Evolutionary conservation across 2,797 vertebrate species (phyloP), one percentile per base, ranked within the genome.

Genomic region (Otolemur crassicaudatus): DNA sequence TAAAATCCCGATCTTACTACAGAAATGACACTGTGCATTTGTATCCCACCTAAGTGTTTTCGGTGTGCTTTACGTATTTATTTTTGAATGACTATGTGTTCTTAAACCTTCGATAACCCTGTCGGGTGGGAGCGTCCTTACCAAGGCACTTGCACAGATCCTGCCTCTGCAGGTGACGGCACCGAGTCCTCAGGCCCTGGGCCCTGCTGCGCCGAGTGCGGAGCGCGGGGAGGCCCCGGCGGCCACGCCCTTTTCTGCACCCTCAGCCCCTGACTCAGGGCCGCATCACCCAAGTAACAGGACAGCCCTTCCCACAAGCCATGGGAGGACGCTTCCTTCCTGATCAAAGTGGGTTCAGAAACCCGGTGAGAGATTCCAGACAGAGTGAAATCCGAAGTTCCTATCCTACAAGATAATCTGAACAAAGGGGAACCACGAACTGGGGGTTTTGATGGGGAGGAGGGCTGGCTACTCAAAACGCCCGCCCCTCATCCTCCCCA

Each of bases 211-310:
- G 6, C 3, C 31, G n/a, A 65, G 76, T 4, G 25, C 49, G 4
- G 49, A 53, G 49, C 49, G 70, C 69, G 60, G 25, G 61, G 56
- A 9, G 9, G 77, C 53, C 58, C 25, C 0, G 20, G 46, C n/a
- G 27, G 40, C 93, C 93, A 79, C 87, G 27, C 95, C 97, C 96
- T 95, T 90, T 40, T 93, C 91, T 56, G 49, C 3, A 31, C 76
- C 46, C 65, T 25, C 34, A 5, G 2, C 19, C 20, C 37, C 69
- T 61, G 94, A 95, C 87, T 90, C 96, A 53, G 0, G 10, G 77
- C 17, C 17, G 31, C 65, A 73, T 49, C 65, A 2, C 1, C 0
- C 8, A 8, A 94, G 25, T 37, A 49, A 60, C 63, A 20, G 23
- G n/a, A 31, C 46, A 61, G 11, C 20, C 67, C 49, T 81, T 27